Base-by-base conservation (phyloP, 2,888 invertebrate genomes). In the Clitarchus hookeri region DNA sequence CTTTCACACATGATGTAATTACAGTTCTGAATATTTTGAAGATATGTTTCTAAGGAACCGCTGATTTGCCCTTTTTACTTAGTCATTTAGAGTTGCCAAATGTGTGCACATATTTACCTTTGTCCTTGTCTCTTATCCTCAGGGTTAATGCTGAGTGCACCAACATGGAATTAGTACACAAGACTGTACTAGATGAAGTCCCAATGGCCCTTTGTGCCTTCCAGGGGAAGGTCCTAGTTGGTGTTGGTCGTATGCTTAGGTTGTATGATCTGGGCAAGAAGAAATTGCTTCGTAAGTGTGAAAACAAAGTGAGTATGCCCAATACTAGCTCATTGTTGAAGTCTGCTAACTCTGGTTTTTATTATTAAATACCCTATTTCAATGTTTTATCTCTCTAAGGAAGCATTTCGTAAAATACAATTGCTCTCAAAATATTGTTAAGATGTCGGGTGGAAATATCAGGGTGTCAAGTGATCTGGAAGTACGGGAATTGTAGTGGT, bases 241-340 rank as follows among this genome's bases (percentile, higher is more conserved):
- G 99, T 0, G 97, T 99, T 23, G 99, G 99, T 0, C 94, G 96
- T 87, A 96, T 97, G 93, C 92, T 99, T 44, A 93, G 99, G 85
- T 94, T 99, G 77, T 99, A 99, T 91, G 99, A 99, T 91, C 94
- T 99, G 90, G 99, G 99, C 87, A 98, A 97, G 91, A 97, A 99
- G 91, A 99, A 99, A 91, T 92, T 99, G 86, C 92, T 99, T 83
- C 94, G 99, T 85, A 99, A 99, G 92, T 99, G 99, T 92, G 99
- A 99, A 92, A 99, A 99, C 90, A 96, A 96, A 93, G 95, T 93
- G 1, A 8, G 65, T 65, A 16, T 53, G 65, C 19, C 16, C 16
- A 65, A 8, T 23, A 48, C 48, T 48, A 9, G 48, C 6, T 9
- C 48, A 48, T 9, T 9, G 48, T 48, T 48, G n/a, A n/a, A n/a